Conservation (phyloP, 2,888 invertebrate species). For the Geophilus truncorum region DNA sequence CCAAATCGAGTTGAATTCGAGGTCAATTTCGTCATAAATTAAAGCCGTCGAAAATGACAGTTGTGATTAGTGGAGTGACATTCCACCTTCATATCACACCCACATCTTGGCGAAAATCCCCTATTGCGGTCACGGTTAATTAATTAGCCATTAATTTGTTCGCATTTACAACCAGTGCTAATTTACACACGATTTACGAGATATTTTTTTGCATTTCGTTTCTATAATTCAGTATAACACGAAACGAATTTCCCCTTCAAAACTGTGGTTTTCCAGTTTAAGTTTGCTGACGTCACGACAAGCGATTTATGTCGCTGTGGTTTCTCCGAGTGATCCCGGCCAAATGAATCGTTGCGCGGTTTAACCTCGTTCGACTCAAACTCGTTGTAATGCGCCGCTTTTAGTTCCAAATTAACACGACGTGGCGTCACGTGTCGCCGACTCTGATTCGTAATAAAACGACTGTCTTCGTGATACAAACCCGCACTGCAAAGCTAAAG, state of each 20-base stretch:
- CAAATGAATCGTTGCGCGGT: background rate
- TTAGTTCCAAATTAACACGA: background rate
- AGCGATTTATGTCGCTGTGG: background rate
- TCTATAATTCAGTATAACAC: background rate
- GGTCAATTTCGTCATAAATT: slow-evolving; percentile 11
- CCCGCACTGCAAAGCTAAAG: background rate
- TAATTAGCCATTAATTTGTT: background rate
- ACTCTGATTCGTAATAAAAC: background rate
- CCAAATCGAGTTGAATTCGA: background rate
- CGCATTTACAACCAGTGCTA: background rate
- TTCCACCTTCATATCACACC: background rate
- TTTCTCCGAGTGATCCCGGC: background rate
- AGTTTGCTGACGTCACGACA: background rate
- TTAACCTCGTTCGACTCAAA: background rate
- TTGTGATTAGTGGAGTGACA: slow-evolving; percentile 1
- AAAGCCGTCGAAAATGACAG: background rate
- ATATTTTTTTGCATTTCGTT: too few species aligned
- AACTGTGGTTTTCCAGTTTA: background rate
- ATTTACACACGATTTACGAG: background rate
- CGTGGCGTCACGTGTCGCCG: background rate
- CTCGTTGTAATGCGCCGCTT: background rate
- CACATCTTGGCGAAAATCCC: background rate
- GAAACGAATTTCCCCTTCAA: background rate
- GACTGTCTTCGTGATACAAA: background rate
- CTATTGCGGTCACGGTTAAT: background rate